These are phyloP conservation scores for Epicauta chinensis DNA, from an alignment of 1,140 invertebrate genomes.

Conservation along the genomic window DNA sequence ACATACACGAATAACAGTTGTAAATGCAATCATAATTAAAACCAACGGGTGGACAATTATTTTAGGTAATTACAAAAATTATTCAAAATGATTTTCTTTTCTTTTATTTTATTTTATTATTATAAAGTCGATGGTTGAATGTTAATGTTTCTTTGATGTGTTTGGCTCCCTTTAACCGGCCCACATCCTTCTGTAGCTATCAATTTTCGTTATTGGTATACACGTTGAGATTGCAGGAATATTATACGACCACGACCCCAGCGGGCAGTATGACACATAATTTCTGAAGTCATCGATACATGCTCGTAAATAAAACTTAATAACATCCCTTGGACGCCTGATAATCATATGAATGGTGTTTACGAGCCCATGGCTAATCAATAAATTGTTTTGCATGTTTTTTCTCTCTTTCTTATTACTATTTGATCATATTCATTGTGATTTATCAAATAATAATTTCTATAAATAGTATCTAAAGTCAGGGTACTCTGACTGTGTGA, in stretches of 20 bases:
- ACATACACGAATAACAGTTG: too few species aligned
- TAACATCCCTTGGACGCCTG: slow-evolving; percentile 20
- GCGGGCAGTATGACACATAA: slow-evolving; percentile 31
- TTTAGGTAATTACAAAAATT: too few species aligned
- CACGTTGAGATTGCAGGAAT: slow-evolving; percentile 8
- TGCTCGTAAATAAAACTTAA: slow-evolving; percentile 26
- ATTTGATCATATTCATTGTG: slow-evolving; percentile 3
- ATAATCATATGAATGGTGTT: slow-evolving; percentile 16
- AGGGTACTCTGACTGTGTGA: neutral
- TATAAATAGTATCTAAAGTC: neutral
- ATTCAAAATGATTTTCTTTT: too few species aligned
- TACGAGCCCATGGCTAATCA: slow-evolving; percentile 16
- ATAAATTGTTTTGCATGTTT: slow-evolving; percentile 12
- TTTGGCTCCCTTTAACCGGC: slow-evolving; percentile 3
- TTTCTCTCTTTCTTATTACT: neutral
- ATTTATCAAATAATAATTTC: neutral
- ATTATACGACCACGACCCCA: slow-evolving; percentile 20
- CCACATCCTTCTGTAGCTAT: slow-evolving; percentile 7
- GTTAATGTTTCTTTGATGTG: too few species aligned
- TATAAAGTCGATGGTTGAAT: too few species aligned
- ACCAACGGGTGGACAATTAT: too few species aligned
- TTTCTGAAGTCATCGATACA: slow-evolving; percentile 28
- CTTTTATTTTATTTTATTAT: too few species aligned
- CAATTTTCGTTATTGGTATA: slow-evolving; percentile 13
- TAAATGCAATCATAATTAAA: too few species aligned